phyloP scores from a whole-genome alignment of 2,888 invertebrate genomes.

The Thera obeliscata region DNA sequence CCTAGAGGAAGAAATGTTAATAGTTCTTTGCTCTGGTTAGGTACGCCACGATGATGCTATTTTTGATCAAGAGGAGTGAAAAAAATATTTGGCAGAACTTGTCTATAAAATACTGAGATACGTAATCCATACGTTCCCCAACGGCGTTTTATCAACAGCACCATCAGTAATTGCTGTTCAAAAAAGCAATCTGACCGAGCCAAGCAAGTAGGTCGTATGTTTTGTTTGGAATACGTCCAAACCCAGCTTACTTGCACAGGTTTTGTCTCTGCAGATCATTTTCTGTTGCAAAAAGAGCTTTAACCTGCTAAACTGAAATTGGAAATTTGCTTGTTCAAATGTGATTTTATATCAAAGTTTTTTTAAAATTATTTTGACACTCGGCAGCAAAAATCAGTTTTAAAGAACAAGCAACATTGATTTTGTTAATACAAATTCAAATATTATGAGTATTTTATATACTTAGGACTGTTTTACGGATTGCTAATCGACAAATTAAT shows the following conservation, averaged over 20 bases:
- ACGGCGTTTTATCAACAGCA: slow-evolving; percentile 35
- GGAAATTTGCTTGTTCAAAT: background rate
- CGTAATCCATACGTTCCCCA: slow-evolving; percentile 28
- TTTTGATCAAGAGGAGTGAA: too few species aligned
- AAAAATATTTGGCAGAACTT: slow-evolving; percentile 7
- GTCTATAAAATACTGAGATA: slow-evolving; percentile 10
- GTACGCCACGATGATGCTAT: too few species aligned
- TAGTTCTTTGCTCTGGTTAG: too few species aligned
- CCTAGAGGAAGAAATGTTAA: too few species aligned
- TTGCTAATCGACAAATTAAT: too few species aligned
- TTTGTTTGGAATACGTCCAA: slow-evolving; percentile 53
- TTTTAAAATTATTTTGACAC: too few species aligned
- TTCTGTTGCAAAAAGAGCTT: slow-evolving; percentile 8
- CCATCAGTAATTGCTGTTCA: slow-evolving; percentile 30
- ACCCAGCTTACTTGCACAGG: slow-evolving; percentile 45
- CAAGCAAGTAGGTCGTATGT: slow-evolving; percentile 30
- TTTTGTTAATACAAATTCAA: too few species aligned
- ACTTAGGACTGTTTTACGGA: too few species aligned
- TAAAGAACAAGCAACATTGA: too few species aligned
- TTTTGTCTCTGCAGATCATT: slow-evolving; percentile 38
- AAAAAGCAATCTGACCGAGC: slow-evolving; percentile 37
- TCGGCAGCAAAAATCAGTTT: too few species aligned
- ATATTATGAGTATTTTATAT: too few species aligned
- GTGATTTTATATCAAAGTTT: too few species aligned
- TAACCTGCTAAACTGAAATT: background rate